Evolutionary conservation across 2,888 invertebrate species (phyloP), one percentile per base, ranked within the genome.

Genomic region (Torymus texanus): DNA sequence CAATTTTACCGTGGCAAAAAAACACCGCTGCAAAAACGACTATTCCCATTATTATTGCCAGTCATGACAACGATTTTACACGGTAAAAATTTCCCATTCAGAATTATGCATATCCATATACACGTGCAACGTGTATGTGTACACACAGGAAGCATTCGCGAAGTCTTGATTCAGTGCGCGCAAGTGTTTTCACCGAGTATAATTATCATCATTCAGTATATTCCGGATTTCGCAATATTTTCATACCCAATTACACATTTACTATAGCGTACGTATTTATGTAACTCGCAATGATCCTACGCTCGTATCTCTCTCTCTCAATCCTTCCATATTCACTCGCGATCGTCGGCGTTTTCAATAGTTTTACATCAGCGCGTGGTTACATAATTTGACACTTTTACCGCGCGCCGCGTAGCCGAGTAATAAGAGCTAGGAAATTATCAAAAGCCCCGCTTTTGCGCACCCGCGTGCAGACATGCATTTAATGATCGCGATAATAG

Each of bases 311-410:
- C 63, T 63, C 21, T 24, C 14, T n/a, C 21, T 21, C 21, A 21
- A 1, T 12, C 21, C 14, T 29, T 55, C 21, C 29, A 55, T 14
- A 18, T 21, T 29, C 16, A n/a, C 14, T 56, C 14, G 68, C 41
- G 11, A 41, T 29, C 41, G 29, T 41, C 58, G 56, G 65, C 55
- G 58, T 74, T 55, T 51, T 50, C 58, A 51, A 24, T 5, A 14
- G 2, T 58, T 66, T 74, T 65, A 66, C 74, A 74, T 65, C 66
- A 74, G 50, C 51, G 21, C 18, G 2, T 2, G 1, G 56, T 66
- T 74, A 66, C 58, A 66, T 21, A 74, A 74, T 66, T 24, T 21
- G 50, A 74, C 65, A 74, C 58, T 74, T 66, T 74, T 74, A 65
- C 65, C 29, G 29, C 61, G 18, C 24, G 56, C n/a, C n/a, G n/a